These are phyloP conservation scores for Dryas iulia DNA, from an alignment of 1,140 invertebrate species.

Conservation along the genomic window DNA sequence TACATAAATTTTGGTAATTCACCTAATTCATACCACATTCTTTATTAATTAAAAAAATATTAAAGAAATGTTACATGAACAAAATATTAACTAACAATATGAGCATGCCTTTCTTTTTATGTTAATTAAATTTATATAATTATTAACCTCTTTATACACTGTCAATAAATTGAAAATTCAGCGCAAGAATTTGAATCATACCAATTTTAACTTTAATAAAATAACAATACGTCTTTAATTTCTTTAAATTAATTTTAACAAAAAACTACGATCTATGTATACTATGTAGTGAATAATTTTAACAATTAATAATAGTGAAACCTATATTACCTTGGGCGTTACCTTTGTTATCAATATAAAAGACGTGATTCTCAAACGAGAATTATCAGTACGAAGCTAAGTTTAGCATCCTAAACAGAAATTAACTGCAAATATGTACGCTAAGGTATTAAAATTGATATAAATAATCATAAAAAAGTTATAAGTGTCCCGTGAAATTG, in stretches of 20 bases:
- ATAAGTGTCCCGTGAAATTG: not conserved
- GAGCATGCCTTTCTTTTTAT: not conserved
- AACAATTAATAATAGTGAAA: slow-evolving; percentile 52
- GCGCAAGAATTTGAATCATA: slow-evolving; percentile 15
- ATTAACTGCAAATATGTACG: slow-evolving; percentile 42
- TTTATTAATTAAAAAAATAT: not conserved
- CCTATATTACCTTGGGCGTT: slow-evolving; percentile 53
- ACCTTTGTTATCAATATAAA: slow-evolving; percentile 60
- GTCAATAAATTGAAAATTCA: not conserved
- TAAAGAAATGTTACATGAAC: not conserved
- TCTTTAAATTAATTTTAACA: slow-evolving; percentile 35
- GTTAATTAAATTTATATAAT: not conserved
- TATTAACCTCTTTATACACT: not conserved
- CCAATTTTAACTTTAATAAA: slow-evolving; percentile 2
- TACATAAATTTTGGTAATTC: not conserved
- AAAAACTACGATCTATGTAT: slow-evolving; percentile 42
- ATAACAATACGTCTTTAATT: slow-evolving; percentile 9
- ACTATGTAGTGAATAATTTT: slow-evolving; percentile 40
- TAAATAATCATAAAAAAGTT: not conserved
- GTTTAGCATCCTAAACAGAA: slow-evolving; percentile 34
- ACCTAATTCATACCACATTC: not conserved
- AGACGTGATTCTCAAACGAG: slow-evolving; percentile 39
- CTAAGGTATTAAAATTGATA: slow-evolving; percentile 48
- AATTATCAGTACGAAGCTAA: slow-evolving; percentile 49
- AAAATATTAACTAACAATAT: not conserved